Conservation (phyloP, 1,140 invertebrate genomes). For the Thalassaphorura encarpata region DNA sequence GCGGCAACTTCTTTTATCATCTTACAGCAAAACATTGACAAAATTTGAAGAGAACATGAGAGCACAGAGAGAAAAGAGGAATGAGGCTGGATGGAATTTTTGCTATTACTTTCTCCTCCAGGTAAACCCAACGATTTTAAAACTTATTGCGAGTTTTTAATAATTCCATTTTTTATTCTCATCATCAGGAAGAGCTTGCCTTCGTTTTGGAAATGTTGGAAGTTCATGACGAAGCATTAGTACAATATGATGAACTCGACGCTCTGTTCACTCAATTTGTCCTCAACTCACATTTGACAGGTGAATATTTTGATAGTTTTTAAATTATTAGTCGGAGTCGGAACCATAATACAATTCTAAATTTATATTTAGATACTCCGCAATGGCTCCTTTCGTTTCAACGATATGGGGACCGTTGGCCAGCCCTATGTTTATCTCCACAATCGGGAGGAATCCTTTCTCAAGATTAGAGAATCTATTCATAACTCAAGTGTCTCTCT, state of each 20-base stretch:
- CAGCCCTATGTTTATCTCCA: constrained; percentile 19
- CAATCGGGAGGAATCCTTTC: constrained; percentile 2
- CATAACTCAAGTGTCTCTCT: constrained; percentile 59
- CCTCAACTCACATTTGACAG: constrained; percentile 75
- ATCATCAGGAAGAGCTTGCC: constrained; percentile 80
- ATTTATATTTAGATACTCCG: constrained; percentile 29
- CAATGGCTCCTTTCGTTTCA: constrained; percentile 33
- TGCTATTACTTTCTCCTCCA: constrained; percentile 86
- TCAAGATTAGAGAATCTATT: constrained; percentile 51
- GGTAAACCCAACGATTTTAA: constrained; percentile 42
- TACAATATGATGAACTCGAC: constrained; percentile 95
- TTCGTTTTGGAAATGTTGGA: constrained; percentile 90
- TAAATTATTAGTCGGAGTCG: background rate
- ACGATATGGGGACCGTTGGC: constrained; percentile 27
- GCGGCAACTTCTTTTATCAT: constrained; percentile 68
- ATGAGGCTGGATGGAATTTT: constrained; percentile 86
- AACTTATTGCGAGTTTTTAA: too few species aligned
- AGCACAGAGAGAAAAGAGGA: constrained; percentile 76
- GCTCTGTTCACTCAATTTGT: constrained; percentile 94
- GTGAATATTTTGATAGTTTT: constrained; percentile 37
- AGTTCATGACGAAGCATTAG: constrained; percentile 83
- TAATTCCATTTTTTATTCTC: too few species aligned
- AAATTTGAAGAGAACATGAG: constrained; percentile 87
- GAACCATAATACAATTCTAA: background rate
- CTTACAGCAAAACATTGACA: constrained; percentile 73